Conservation (phyloP, 2,113 vertebrate genomes). For the Tragelaphus scriptus region DNA sequence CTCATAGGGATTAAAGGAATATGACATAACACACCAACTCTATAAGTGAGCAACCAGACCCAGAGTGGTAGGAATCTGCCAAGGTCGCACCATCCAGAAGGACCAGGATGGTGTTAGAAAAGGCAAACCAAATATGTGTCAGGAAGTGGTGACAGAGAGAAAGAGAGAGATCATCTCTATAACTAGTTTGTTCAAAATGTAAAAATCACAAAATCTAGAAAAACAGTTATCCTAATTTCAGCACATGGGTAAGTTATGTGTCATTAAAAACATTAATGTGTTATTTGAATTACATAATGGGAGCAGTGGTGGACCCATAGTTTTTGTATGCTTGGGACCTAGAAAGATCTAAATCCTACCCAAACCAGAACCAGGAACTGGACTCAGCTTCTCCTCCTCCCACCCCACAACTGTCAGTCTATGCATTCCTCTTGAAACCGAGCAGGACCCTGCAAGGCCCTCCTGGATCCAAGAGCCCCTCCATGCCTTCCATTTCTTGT, state of each 20-base stretch:
- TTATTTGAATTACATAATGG: not conserved
- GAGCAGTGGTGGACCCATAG: not conserved
- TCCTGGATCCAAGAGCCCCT: not conserved
- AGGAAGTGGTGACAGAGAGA: not conserved
- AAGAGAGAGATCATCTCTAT: not conserved
- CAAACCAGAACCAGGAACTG: not conserved
- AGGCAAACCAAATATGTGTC: not conserved
- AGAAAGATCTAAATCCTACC: not conserved
- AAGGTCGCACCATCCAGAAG: not conserved
- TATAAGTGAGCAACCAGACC: not conserved
- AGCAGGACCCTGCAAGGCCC: not conserved
- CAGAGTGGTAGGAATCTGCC: too few relatives aligned
- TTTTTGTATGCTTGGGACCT: not conserved
- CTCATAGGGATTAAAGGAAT: not conserved
- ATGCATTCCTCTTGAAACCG: not conserved
- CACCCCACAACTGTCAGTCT: not conserved
- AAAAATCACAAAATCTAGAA: not conserved
- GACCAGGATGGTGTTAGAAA: not conserved
- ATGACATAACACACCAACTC: not conserved
- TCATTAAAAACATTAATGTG: not conserved
- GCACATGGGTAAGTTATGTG: not conserved
- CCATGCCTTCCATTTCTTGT: not conserved
- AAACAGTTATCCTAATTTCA: not conserved
- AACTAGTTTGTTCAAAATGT: not conserved
- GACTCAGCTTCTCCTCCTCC: not conserved